Conservation (phyloP, 2,888 invertebrate species). For the Lasioglossum leucozonium region DNA sequence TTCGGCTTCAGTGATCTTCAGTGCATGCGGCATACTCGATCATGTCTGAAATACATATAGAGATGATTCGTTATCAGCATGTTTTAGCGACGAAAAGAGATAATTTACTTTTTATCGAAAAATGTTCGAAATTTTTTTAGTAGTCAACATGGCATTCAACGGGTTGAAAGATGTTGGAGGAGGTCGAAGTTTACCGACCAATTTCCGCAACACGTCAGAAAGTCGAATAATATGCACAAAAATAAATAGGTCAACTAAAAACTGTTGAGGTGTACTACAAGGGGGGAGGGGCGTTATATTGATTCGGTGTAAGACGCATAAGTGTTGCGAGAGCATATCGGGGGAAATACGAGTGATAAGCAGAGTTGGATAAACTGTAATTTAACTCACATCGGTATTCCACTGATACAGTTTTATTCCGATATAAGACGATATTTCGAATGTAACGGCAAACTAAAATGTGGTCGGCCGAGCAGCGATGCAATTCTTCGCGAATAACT, state of each 20-base stretch:
- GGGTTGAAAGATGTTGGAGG: neutral
- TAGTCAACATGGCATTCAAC: conserved; percentile 18
- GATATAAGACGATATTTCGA: too few species aligned
- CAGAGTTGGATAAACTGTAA: conserved; percentile 6
- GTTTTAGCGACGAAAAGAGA: neutral
- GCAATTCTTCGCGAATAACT: too few species aligned
- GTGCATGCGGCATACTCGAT: neutral
- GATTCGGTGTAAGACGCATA: neutral
- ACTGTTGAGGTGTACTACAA: neutral
- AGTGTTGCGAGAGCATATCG: neutral
- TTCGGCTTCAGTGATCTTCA: neutral
- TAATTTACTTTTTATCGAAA: neutral
- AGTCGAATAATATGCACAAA: conserved; percentile 7
- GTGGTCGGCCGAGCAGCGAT: too few species aligned
- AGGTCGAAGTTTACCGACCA: conserved; percentile 1
- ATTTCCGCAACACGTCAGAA: neutral
- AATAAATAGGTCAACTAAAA: neutral
- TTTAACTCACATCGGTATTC: neutral
- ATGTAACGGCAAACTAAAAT: too few species aligned
- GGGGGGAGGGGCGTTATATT: neutral
- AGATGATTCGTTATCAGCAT: neutral
- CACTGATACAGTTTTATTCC: too few species aligned
- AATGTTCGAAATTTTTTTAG: neutral
- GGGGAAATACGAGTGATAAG: neutral
- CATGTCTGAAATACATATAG: neutral